phyloP scores from a whole-genome alignment of 2,113 vertebrate species.

The Sorex fumeus region DNA sequence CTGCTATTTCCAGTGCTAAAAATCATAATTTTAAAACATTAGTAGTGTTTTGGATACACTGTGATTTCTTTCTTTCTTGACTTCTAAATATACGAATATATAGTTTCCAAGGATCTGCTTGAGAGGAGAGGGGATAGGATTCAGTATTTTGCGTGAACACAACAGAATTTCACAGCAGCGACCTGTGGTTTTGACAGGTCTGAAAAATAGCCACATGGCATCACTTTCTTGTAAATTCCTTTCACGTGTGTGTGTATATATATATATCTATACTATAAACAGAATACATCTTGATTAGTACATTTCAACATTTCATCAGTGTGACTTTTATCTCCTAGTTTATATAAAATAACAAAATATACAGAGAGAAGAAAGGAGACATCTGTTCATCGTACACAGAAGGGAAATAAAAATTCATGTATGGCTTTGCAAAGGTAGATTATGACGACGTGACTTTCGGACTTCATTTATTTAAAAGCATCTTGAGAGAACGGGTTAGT shows the following conservation, averaged over 20 bases:
- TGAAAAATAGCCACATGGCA: slow-evolving; percentile 89
- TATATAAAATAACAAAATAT: slow-evolving; percentile 98
- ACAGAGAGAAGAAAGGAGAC: slow-evolving; percentile 94
- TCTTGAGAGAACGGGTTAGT: slow-evolving; percentile 96
- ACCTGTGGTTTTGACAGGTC: slow-evolving; percentile 87
- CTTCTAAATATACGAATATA: slow-evolving; percentile 86
- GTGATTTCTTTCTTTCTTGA: slow-evolving; percentile 84
- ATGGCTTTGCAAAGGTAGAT: slow-evolving; percentile 98
- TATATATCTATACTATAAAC: slow-evolving; percentile 85
- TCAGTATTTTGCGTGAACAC: slow-evolving; percentile 84
- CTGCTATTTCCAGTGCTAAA: slow-evolving; percentile 91
- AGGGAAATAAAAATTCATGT: slow-evolving; percentile 93
- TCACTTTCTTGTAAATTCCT: slow-evolving; percentile 82
- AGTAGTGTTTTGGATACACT: slow-evolving; percentile 91
- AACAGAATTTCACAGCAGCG: slow-evolving; percentile 86
- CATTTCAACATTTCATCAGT: slow-evolving; percentile 86
- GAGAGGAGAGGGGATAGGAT: slow-evolving; percentile 85
- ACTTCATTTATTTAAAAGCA: slow-evolving; percentile 94
- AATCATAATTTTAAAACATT: slow-evolving; percentile 92
- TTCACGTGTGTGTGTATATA: slow-evolving; percentile 81
- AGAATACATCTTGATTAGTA: slow-evolving; percentile 85
- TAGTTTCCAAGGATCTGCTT: slow-evolving; percentile 85
- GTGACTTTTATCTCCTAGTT: slow-evolving; percentile 92
- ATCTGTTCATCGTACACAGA: slow-evolving; percentile 94
- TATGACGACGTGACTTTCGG: slow-evolving; percentile 91